Base-by-base conservation (phyloP, 2,113 vertebrate species). In the Petroica traversi region DNA sequence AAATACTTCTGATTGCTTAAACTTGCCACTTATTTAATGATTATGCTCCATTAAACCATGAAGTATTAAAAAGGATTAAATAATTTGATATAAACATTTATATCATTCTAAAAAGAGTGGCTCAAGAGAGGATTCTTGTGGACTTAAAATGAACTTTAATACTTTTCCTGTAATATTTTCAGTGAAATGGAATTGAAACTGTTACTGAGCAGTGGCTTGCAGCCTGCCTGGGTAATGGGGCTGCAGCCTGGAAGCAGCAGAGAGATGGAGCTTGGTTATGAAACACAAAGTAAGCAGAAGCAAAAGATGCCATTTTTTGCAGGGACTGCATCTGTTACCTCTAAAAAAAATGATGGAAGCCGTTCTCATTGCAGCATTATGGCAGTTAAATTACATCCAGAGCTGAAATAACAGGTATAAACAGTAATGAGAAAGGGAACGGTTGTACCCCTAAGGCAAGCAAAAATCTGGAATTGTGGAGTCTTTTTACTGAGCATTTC, bases 341-440 rank as follows among this genome's bases (percentile, higher is more conserved):
- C 85, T 14, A 46, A 76, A 90, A 76, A 90, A 95, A 77, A 63
- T 16, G 2, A 48, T 45, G 24, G 48, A 77, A 85, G 29, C 11
- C 72, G 15, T 78, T 91, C 36, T 89, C 18, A 34, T 93, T 82
- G 69, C 33, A 71, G 14, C 33, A 69, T 69, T 43, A 38, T 17
- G 6, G 38, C 79, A 76, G 45, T 68, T 82, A 88, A 80, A 91
- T 85, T 63, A 41, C 25, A 93, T 59, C 12, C 31, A 33, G 67
- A 83, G 15, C 23, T 54, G 46, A 77, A 88, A 71, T 82, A 97
- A 67, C 71, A 94, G 62, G 62, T 89, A 49, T 51, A 83, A 95
- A 89, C 1, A 0, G 49, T 76, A 91, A 78, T 40, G 54, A 79
- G 52, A 88, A 84, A 58, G 26, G 64, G 40, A 89, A 67, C 19